phyloP scores from a whole-genome alignment of 2,888 invertebrate species.

The Ormyrus nitidulus region DNA sequence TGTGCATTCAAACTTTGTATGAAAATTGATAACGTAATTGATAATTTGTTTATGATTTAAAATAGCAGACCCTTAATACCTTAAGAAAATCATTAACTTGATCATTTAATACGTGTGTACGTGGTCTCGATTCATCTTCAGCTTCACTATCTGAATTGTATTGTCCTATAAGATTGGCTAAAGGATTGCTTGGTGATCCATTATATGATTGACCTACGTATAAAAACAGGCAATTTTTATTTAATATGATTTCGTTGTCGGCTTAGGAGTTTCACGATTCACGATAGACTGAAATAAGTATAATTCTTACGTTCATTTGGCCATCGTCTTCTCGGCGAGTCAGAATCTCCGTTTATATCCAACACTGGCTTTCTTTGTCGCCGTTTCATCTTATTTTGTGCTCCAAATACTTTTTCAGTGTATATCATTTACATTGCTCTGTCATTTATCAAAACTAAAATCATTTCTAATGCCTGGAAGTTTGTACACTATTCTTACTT shows the following conservation, averaged over 20 bases:
- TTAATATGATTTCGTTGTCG: too few relatives aligned
- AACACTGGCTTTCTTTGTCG: constrained; percentile 69
- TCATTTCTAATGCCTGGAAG: neutral
- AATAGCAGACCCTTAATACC: constrained; percentile 56
- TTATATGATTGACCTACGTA: constrained; percentile 62
- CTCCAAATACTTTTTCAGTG: neutral
- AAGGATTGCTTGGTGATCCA: constrained; percentile 67
- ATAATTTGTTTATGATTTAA: neutral
- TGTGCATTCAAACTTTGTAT: neutral
- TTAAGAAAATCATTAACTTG: constrained; percentile 73
- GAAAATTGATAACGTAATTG: neutral
- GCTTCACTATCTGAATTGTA: constrained; percentile 72
- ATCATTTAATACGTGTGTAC: constrained; percentile 66
- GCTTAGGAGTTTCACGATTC: too few relatives aligned
- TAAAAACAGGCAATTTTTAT: too few relatives aligned
- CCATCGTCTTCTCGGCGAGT: constrained; percentile 64
- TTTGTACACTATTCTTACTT: neutral
- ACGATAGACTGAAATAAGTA: too few relatives aligned
- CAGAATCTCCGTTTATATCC: constrained; percentile 67
- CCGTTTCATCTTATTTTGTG: constrained; percentile 65
- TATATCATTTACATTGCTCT: constrained; percentile 28
- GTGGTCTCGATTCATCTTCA: constrained; percentile 64
- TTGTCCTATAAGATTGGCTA: constrained; percentile 70
- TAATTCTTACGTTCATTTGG: constrained; percentile 63
- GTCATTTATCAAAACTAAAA: constrained; percentile 11